Evolutionary conservation across 2,113 vertebrate genomes (phyloP).

Genomic region (Antechinus stuartii): DNA sequence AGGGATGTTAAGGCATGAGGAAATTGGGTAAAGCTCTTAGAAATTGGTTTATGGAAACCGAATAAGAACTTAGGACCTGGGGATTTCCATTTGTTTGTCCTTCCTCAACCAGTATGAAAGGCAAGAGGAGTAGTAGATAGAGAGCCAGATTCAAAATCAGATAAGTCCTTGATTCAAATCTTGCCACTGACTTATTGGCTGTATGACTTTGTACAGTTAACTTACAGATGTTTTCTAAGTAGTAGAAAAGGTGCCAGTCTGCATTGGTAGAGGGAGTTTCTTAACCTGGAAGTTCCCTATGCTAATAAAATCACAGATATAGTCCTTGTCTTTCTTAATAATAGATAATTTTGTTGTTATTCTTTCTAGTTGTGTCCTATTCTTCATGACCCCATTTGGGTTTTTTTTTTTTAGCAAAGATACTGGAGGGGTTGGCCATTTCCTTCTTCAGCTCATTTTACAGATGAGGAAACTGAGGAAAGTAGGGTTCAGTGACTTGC

Average conservation of each 20-base stretch:
- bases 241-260: not conserved
- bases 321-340: not conserved
- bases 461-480: not conserved
- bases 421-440: not conserved
- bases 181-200: not conserved
- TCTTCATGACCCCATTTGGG: not conserved
- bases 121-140: not conserved
- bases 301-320: not conserved
- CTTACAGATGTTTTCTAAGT: not conserved
- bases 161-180: not conserved
- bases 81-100: slow-evolving; percentile 2
- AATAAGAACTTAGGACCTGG: not conserved
- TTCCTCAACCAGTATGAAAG: not conserved
- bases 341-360: not conserved
- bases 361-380: not conserved
- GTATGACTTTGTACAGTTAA: not conserved
- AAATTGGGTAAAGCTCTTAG: slow-evolving; percentile 41
- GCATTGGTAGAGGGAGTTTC: not conserved
- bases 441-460: not conserved
- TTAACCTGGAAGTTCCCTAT: not conserved
- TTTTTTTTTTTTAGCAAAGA: not conserved
- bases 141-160: not conserved
- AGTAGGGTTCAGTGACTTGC: not conserved
- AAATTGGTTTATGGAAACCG: slow-evolving; percentile 24
- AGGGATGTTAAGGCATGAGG: not conserved